Conservation (phyloP, 2,113 vertebrate genomes). For the Ovis canadensis region DNA sequence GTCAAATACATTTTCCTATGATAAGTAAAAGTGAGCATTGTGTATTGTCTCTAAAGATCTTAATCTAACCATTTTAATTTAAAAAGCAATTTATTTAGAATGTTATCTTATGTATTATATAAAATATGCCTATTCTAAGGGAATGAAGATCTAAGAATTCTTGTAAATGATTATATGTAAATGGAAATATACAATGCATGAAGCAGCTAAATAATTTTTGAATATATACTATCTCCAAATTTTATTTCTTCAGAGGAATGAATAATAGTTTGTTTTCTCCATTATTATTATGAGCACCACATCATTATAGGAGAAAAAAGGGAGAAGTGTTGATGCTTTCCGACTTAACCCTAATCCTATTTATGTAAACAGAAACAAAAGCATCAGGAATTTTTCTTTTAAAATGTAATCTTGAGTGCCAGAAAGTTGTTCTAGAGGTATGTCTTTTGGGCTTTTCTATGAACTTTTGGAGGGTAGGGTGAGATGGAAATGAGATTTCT, state of each 20-base stretch:
- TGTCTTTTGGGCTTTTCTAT: neutral
- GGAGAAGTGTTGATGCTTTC: neutral
- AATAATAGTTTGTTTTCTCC: neutral
- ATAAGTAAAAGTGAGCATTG: neutral
- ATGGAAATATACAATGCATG: neutral
- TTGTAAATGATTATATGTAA: neutral
- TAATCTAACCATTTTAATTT: constrained; percentile 21
- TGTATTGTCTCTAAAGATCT: constrained; percentile 10
- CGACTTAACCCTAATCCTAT: neutral
- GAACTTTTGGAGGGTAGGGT: neutral
- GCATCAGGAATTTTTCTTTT: neutral
- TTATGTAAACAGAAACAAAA: constrained; percentile 18
- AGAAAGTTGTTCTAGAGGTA: neutral
- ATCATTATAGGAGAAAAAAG: neutral
- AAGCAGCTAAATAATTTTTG: neutral
- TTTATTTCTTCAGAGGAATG: neutral
- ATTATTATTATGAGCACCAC: neutral
- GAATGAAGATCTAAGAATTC: neutral
- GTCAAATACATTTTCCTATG: neutral
- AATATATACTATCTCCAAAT: neutral
- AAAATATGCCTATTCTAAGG: neutral
- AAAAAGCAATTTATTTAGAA: constrained; percentile 46
- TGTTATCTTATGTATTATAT: neutral
- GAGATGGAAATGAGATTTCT: constrained; percentile 7
- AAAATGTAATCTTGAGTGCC: neutral